A percentile compares a stretch with the other conserved stretches of the same genome.
Evolutionary conservation across 2,888 invertebrate species (phyloP).

Genomic region (Vesta saturnalis): DNA sequence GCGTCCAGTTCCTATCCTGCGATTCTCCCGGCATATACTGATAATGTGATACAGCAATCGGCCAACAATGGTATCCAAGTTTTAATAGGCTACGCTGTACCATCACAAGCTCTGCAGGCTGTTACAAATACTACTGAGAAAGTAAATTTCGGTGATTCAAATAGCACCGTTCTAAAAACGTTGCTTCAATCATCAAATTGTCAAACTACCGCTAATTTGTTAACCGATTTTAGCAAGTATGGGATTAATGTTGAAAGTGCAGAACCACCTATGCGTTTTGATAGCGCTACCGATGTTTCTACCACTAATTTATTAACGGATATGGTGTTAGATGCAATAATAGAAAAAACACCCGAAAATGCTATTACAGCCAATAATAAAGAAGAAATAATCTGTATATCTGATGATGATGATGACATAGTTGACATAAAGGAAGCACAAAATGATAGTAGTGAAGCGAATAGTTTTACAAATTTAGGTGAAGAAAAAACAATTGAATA

Average conservation of each 20-base stretch:
- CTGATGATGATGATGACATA: slow-evolving; percentile 11
- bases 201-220: neutral
- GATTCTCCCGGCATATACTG: no score
- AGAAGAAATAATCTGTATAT: neutral
- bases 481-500: slow-evolving; percentile 4
- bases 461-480: neutral
- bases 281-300: neutral
- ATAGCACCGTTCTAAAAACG: neutral
- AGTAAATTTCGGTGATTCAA: neutral
- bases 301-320: neutral
- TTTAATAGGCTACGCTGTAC: no score
- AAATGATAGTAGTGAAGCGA: no score
- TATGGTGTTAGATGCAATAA: neutral
- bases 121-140: neutral
- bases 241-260: neutral
- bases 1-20: no score
- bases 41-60: no score
- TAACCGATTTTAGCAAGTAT: neutral
- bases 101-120: no score
- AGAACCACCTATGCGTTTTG: neutral
- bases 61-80: no score
- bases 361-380: neutral
- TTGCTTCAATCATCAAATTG: neutral
- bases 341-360: neutral
- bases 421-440: neutral